Conservation (phyloP, 2,888 invertebrate species). For the Thyatira batis region DNA sequence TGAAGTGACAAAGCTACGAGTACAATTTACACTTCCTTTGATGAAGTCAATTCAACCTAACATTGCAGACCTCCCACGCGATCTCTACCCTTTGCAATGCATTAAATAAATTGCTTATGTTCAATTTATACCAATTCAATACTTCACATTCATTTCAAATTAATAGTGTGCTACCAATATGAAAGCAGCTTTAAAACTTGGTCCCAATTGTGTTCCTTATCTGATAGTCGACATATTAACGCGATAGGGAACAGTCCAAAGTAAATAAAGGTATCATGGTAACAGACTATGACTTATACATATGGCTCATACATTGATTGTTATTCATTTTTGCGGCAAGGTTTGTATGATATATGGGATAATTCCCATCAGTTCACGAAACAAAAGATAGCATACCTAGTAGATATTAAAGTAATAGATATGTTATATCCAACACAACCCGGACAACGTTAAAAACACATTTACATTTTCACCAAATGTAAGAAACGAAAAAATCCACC, state of each 20-base stretch:
- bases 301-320: too few species aligned
- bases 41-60: not conserved
- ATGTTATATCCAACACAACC: too few species aligned
- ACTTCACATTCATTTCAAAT: slow-evolving; percentile 13
- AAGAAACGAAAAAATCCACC: not conserved
- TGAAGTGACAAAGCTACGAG: not conserved
- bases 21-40: not conserved
- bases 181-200: slow-evolving; percentile 16
- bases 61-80: slow-evolving; percentile 1
- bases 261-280: slow-evolving; percentile 47
- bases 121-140: slow-evolving; percentile 3
- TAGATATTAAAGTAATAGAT: too few species aligned
- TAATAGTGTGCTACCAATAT: slow-evolving; percentile 16
- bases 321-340: too few species aligned
- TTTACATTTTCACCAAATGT: not conserved
- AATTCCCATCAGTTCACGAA: too few species aligned
- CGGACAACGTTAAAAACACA: too few species aligned
- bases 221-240: slow-evolving; percentile 36
- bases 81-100: not conserved
- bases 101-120: not conserved
- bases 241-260: slow-evolving; percentile 27
- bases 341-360: too few species aligned
- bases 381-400: too few species aligned
- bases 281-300: too few species aligned
- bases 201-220: slow-evolving; percentile 17